Conservation (phyloP, 2,113 vertebrate species). For the Sebastes schlegelii region DNA sequence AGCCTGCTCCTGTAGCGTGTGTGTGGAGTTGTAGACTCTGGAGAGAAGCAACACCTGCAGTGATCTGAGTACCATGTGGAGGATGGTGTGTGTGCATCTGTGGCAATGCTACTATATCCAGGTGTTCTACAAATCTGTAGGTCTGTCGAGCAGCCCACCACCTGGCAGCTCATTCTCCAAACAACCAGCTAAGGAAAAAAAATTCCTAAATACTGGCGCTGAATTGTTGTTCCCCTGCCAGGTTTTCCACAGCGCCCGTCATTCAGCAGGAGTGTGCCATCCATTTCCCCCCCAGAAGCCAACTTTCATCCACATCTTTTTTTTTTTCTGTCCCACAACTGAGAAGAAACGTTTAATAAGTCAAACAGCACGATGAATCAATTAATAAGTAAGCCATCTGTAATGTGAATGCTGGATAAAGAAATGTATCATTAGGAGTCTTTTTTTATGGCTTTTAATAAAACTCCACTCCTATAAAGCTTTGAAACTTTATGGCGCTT, state of each 20-base stretch:
- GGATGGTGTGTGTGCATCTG: constrained; percentile 31
- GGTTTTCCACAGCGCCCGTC: constrained; percentile 55
- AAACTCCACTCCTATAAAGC: constrained; percentile 62
- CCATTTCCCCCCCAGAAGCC: constrained; percentile 51
- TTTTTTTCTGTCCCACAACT: constrained; percentile 34
- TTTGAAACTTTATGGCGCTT: constrained; percentile 60
- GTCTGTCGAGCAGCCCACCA: constrained; percentile 22
- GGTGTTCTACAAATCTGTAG: constrained; percentile 55
- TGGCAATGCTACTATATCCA: constrained; percentile 40
- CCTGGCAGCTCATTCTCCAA: constrained; percentile 41
- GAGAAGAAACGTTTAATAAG: constrained; percentile 56
- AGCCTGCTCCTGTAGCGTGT: constrained; percentile 38
- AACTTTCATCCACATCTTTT: constrained; percentile 18
- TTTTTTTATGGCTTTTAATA: constrained; percentile 65
- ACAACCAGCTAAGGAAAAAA: constrained; percentile 54
- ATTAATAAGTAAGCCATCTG: constrained; percentile 69
- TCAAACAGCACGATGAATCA: constrained; percentile 63
- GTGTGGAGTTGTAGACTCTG: constrained; percentile 6
- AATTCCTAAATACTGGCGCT: constrained; percentile 38
- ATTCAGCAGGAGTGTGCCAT: constrained; percentile 57
- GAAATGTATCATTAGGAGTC: constrained; percentile 60
- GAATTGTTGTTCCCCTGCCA: constrained; percentile 46
- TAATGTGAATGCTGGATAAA: constrained; percentile 48
- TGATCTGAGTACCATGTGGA: constrained; percentile 54
- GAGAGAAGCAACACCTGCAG: constrained; percentile 66